Conservation (phyloP, 35 echinoderm and acorn worm genomes). For the Antedon bifida region DNA sequence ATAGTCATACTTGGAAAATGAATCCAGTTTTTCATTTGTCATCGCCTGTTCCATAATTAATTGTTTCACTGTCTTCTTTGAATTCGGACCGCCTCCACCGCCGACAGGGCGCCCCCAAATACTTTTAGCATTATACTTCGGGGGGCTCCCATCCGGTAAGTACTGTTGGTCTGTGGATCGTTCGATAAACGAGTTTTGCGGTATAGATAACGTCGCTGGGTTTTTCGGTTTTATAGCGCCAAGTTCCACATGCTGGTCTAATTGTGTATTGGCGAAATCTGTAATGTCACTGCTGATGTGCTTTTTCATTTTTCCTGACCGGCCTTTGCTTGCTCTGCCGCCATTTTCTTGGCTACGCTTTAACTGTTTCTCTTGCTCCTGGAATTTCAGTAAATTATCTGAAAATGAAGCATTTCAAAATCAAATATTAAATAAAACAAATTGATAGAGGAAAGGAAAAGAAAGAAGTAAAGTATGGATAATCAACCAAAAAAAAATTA, state of each 20-base stretch:
- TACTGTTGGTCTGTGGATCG: neutral
- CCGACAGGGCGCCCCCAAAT: neutral
- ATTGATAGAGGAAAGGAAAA: too few species aligned
- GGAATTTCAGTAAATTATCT: neutral
- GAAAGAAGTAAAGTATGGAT: too few species aligned
- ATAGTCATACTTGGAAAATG: slow-evolving; percentile 98
- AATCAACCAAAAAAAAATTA: too few species aligned
- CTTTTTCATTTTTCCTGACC: neutral
- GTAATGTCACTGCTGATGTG: neutral
- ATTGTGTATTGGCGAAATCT: neutral
- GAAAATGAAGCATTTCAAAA: neutral
- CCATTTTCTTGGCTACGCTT: neutral
- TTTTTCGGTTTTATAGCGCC: neutral
- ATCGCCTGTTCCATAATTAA: slow-evolving; percentile 42
- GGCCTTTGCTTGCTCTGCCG: neutral
- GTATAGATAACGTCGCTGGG: neutral
- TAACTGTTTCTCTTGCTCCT: neutral
- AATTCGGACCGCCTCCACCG: neutral
- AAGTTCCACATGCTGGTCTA: neutral
- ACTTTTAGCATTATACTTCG: neutral
- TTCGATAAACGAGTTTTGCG: neutral
- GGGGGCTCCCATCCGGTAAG: neutral
- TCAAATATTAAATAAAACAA: too few species aligned
- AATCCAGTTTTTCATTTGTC: slow-evolving; percentile 22
- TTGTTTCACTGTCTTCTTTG: slow-evolving; percentile 45